Conservation (phyloP, 2,888 invertebrate genomes). For the Cerastis leucographa region DNA sequence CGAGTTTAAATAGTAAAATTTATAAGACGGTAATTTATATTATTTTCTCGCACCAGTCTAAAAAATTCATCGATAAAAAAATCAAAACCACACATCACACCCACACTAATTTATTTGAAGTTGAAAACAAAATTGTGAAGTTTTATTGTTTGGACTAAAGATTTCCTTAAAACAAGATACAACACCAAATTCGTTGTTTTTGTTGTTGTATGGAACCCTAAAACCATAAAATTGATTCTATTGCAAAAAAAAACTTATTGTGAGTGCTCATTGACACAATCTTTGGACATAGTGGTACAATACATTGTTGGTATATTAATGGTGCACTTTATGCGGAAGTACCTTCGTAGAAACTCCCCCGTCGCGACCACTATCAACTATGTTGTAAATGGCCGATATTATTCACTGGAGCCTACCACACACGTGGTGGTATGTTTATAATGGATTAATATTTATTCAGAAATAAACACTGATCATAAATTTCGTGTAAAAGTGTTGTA, state of each 20-base stretch:
- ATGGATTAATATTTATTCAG: slow-evolving; percentile 43
- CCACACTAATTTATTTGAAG: background rate
- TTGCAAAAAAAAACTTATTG: slow-evolving; percentile 71
- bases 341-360: slow-evolving; percentile 83
- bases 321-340: slow-evolving; percentile 74
- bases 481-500: slow-evolving; percentile 13
- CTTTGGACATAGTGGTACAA: slow-evolving; percentile 78
- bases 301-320: slow-evolving; percentile 84
- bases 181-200: background rate
- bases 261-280: slow-evolving; percentile 75
- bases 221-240: slow-evolving; percentile 16
- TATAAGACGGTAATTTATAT: background rate
- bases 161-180: background rate
- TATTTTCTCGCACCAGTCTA: too few species aligned
- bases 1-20: background rate
- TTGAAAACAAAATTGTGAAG: too few species aligned
- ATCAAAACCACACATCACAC: background rate
- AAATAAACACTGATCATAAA: slow-evolving; percentile 30
- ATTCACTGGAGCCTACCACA: slow-evolving; percentile 76
- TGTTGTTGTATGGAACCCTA: slow-evolving; percentile 33
- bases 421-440: slow-evolving; percentile 69
- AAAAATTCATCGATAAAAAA: background rate
- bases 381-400: slow-evolving; percentile 77
- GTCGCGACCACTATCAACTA: slow-evolving; percentile 76
- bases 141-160: too few species aligned